Base-by-base conservation (phyloP, 2,888 invertebrate species). In the Xylota sylvarum region DNA sequence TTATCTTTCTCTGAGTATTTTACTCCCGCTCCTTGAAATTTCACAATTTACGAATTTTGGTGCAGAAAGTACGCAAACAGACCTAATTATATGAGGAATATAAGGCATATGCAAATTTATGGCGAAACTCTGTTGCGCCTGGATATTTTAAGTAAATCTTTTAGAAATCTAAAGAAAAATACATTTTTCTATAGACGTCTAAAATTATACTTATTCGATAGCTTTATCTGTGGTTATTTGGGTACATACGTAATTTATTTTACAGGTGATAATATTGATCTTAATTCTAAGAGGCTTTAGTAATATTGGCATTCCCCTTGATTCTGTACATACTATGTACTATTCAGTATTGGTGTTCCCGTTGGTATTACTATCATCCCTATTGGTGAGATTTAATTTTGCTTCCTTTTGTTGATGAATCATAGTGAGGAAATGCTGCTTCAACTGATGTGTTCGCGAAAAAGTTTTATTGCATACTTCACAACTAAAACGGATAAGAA, bases 381-480 rank as follows among this genome's bases (percentile, higher is more conserved):
- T 78, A 37, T 40, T 62, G 50, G 35, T 10, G 10, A 30, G 4
- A 40, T 67, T 79, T n/a, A 72, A 9, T 48, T 82, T 77, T 17
- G 86, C 77, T 55, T 82, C 89, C 12, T 90, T 91, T 83, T 91
- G 90, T 78, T 91, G 91, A 88, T 92, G 92, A 50, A 91, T 92
- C 87, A 92, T 89, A 5, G 92, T 92, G 17, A 90, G 89, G 50
- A 89, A 88, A 79, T 92, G 92, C 83, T 92, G 92, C 56, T 92
- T 92, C 69, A 92, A 76, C 67, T 92, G 92, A 88, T 92, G 92
- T 48, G 91, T 91, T 9, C 92, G 91, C 9, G 92, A 92, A 76
- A 92, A 92, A 27, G 92, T 92, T 81, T 92, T 92, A 77, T 91
- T 91, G 87, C 92, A 92, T 14, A 91, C 89, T 82, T 89, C 87